Evolutionary conservation across 2,797 vertebrate genomes (phyloP), one percentile per base, ranked within the genome.

Genomic region (Notoglanidium macrostoma): DNA sequence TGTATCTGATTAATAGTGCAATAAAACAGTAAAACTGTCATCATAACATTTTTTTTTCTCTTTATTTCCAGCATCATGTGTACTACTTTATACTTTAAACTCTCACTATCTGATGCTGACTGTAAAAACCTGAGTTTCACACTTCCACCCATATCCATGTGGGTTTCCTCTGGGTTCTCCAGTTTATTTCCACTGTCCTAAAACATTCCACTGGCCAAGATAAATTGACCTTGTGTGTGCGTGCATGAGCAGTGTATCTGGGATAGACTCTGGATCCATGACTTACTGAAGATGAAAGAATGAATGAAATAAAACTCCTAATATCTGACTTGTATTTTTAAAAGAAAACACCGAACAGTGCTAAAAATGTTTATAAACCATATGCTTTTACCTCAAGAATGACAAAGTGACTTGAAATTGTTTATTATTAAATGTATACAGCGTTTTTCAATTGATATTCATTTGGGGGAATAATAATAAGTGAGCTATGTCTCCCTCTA

Each of bases 401-500:
- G 1, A 11, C 3, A 5, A 44, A 23, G 2, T 10, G 8, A 70
- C 35, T 8, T 72, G 23, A 72, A 35, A 17, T 26, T 2, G 14
- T 32, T 67, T 7, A 68, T 63, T 5, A 46, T 73, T 46, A 21
- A 40, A 72, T 6, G 29, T 68, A 32, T 32, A 1, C 65, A 5
- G 5, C 0, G 7, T 21, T 40, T 72, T 3, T 72, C 23, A 4
- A 44, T 26, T 11, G 0, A 21, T 46, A 44, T 72, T 72, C 12
- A 8, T 26, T 23, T 73, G 19, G 3, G 21, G 0, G 2, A 74
- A 5, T 0, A 26, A 65, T 3, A 3, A n/a, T 14, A 26, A 23
- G 7, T 14, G 32, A 19, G 14, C 85, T 91, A 4, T 91, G 84
- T 85, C 92, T 19, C 93, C 94, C 94, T 92, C 95, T 94, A 92